Base-by-base conservation (phyloP, 1,140 invertebrate species). In the Mylabris phalerata region DNA sequence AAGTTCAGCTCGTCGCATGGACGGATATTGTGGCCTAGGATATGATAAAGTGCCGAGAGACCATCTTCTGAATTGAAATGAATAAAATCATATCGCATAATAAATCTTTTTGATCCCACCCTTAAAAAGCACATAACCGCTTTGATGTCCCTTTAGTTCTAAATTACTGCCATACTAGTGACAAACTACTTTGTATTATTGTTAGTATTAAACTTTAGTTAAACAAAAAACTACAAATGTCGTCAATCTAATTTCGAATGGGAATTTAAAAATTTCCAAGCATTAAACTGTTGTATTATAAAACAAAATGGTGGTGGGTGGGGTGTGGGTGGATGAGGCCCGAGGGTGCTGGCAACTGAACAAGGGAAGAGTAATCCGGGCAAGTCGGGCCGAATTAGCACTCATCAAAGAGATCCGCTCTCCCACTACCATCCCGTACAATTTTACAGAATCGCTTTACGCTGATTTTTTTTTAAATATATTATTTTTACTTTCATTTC, bases 11-110 rank as follows among this genome's bases (percentile, higher is more conserved):
- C 55, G 19, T 19, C 19, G 62, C 64, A 64, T 60, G 64, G 63
- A 63, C 61, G 58, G 63, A 64, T 67, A 67, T 67, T 65, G 55
- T 32, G 64, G 62, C 54, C 51, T 57, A 32, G 50, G 64, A 60
- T 64, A 61, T 66, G 64, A 66, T 58, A 59, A 64, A 67, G 59
- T 64, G 62, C 59, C 61, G 57, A 9, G 49, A 55, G 58, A 11
- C 44, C 52, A 55, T 55, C 50, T 50, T 48, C 48, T 64, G 65
- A 67, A 67, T 67, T 67, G 56, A 67, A 62, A 67, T 67, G 65
- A 67, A 64, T 61, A 59, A 67, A 67, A 54, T 54, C 51, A 54
- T 54, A 54, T 54, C 51, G 51, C 51, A 46, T 54, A 54, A 54
- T 54, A 54, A 54, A 54, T 54, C 51, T 54, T 54, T 54, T 54